A percentile compares a stretch with the other conserved stretches of the same genome.
These are phyloP conservation scores for Corvus moneduloides DNA, from an alignment of 2,113 vertebrate species.

Conservation along the genomic window DNA sequence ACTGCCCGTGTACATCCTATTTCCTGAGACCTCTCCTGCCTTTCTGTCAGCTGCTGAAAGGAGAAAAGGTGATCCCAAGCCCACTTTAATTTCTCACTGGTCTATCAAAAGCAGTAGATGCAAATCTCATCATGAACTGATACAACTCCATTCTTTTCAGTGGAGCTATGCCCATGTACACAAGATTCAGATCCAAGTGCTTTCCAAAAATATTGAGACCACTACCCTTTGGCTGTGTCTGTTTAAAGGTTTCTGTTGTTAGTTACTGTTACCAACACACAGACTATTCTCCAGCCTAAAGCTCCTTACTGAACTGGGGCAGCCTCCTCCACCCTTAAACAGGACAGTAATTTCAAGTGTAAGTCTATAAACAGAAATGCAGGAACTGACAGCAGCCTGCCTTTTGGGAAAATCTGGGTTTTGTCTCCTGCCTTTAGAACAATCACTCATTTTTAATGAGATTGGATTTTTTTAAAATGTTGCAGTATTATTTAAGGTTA, in stretches of 20 bases:
- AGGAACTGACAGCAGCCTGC: neutral
- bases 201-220: neutral
- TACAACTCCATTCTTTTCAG: neutral
- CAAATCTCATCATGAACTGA: neutral
- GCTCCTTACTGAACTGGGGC: neutral
- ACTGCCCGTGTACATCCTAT: rapidly evolving
- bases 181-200: neutral
- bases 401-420: neutral
- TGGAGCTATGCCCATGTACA: neutral
- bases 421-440: neutral
- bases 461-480: neutral
- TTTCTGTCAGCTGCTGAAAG: neutral
- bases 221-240: neutral
- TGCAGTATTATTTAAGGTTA: neutral
- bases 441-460: neutral
- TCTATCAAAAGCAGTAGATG: neutral
- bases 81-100: neutral
- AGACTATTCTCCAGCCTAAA: neutral
- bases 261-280: neutral
- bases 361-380: neutral
- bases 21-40: neutral
- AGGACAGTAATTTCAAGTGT: neutral
- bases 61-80: neutral
- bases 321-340: neutral
- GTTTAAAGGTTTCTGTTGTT: neutral